Percentiles rank a stretch among this genome's conserved stretches.
Evolutionary conservation across 2,888 invertebrate species (phyloP).

Genomic region (Epinotia ramella): DNA sequence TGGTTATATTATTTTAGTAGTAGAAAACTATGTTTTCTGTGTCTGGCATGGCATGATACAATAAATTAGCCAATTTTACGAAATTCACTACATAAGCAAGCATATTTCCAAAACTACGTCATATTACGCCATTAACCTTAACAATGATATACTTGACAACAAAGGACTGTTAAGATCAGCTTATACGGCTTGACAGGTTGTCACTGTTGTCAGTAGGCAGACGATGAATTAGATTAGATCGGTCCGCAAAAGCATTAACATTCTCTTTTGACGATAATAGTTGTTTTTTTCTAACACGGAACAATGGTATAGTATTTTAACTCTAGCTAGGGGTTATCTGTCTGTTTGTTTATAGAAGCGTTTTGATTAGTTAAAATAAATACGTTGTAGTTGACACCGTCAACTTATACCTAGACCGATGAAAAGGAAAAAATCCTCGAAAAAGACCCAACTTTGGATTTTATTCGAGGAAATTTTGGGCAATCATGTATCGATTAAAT

Average conservation of each 20-base stretch:
- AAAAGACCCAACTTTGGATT: too few species aligned
- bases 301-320: neutral
- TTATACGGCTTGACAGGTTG: constrained; percentile 36
- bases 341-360: too few species aligned
- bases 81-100: neutral
- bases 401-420: too few species aligned
- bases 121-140: constrained; percentile 19
- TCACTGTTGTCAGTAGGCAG: constrained; percentile 39
- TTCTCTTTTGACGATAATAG: constrained; percentile 36
- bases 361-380: too few species aligned
- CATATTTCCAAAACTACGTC: constrained; percentile 6
- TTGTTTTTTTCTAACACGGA: constrained; percentile 12
- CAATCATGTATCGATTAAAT: too few species aligned
- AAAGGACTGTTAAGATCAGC: constrained; percentile 23
- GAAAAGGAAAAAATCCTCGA: too few species aligned
- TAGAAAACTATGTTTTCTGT: too few species aligned
- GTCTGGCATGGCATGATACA: too few species aligned
- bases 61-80: too few species aligned
- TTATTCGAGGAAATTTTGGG: too few species aligned
- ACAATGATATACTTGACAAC: constrained; percentile 22
- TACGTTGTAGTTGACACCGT: too few species aligned
- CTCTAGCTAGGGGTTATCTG: neutral
- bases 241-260: constrained; percentile 38
- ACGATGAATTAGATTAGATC: constrained; percentile 44
- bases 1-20: too few species aligned